A percentile compares a stretch with the other conserved stretches of the same genome.
Conservation (phyloP, 2,888 invertebrate genomes). For the Rhopalosiphum nymphaeae region DNA sequence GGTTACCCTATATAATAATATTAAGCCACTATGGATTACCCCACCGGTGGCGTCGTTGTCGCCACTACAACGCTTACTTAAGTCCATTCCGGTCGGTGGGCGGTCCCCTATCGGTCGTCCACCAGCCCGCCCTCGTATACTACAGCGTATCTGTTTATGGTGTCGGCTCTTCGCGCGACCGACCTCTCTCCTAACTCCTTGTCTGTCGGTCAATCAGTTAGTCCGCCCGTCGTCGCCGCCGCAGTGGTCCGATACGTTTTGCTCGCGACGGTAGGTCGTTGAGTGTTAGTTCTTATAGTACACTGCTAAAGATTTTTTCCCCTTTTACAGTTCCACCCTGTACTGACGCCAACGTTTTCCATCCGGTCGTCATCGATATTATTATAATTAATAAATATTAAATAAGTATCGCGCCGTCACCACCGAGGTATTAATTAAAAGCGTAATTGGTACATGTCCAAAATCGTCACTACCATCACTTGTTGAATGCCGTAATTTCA, state of each 20-base stretch:
- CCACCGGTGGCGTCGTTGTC: neutral
- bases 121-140: neutral
- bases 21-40: neutral
- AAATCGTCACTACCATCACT: conserved; percentile 6
- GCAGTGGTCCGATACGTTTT: conserved; percentile 5
- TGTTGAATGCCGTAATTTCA: conserved; percentile 42
- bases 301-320: neutral
- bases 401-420: neutral
- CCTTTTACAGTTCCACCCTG: neutral
- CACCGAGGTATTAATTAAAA: neutral
- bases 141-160: neutral
- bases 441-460: neutral
- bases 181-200: neutral
- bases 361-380: neutral
- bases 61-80: neutral
- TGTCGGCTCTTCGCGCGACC: neutral
- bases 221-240: neutral
- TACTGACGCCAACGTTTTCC: neutral
- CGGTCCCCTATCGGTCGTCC: neutral
- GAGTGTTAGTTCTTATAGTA: neutral
- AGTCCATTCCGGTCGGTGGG: neutral
- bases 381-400: neutral
- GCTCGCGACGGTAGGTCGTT: neutral
- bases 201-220: conserved; percentile 8
- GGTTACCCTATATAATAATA: neutral